Evolutionary conservation across 2,888 invertebrate species (phyloP).

Genomic region (Eupsilia transversa): DNA sequence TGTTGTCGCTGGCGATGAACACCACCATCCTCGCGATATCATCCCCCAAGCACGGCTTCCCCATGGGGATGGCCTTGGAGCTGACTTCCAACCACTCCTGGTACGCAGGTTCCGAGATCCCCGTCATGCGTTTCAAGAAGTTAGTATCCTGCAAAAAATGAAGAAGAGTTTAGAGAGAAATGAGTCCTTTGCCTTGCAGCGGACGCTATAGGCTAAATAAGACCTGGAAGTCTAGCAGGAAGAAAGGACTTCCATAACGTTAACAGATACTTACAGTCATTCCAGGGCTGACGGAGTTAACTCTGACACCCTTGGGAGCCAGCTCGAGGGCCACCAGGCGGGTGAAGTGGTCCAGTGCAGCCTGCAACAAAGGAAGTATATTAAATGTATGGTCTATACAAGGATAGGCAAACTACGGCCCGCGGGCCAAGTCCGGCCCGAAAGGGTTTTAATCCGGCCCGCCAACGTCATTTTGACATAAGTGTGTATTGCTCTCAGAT

Average conservation of each 20-base stretch:
- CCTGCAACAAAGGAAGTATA: neutral
- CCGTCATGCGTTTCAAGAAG: conserved; percentile 62
- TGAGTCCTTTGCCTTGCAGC: neutral
- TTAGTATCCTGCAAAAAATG: conserved; percentile 45
- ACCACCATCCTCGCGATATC: conserved; percentile 95
- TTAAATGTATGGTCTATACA: neutral
- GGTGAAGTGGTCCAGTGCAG: conserved; percentile 71
- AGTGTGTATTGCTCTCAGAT: too few species aligned
- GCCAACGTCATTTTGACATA: too few species aligned
- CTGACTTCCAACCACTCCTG: conserved; percentile 53
- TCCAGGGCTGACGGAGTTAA: conserved; percentile 94
- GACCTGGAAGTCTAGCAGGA: neutral
- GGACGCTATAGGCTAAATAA: conserved; percentile 59
- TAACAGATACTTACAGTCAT: conserved; percentile 84
- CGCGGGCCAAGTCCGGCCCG: too few species aligned
- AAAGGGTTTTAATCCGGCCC: too few species aligned
- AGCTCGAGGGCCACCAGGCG: conserved; percentile 92
- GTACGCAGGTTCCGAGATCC: conserved; percentile 64
- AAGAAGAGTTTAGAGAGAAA: neutral
- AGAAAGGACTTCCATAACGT: neutral
- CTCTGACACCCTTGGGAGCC: conserved; percentile 91
- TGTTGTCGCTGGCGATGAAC: conserved; percentile 95
- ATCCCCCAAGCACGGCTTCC: conserved; percentile 71
- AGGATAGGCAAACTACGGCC: too few species aligned
- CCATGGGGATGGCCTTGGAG: conserved; percentile 62